These are phyloP conservation scores for Cyphomyrus discorhynchus DNA, from an alignment of 2,113 vertebrate species.

Conservation along the genomic window DNA sequence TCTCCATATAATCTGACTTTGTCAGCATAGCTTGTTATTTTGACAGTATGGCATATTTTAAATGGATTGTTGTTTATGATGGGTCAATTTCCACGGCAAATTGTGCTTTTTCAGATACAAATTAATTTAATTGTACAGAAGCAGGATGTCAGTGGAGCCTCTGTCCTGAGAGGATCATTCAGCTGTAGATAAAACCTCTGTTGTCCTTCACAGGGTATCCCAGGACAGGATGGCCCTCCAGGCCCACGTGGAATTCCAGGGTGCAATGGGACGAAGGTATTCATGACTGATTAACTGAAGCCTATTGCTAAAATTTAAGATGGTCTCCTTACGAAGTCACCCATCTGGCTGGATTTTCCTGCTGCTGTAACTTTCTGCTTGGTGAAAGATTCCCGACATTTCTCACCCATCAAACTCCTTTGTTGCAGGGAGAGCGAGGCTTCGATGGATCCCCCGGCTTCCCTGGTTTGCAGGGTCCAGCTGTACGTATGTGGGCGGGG, in stretches of 20 bases:
- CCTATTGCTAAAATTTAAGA: background rate
- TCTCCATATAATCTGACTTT: background rate
- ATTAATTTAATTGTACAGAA: background rate
- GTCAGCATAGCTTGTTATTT: background rate
- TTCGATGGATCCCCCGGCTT: constrained; percentile 70
- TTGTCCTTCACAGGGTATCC: constrained; percentile 71
- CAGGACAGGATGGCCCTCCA: constrained; percentile 86
- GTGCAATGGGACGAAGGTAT: constrained; percentile 96
- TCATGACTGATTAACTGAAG: background rate
- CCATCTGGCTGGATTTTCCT: background rate
- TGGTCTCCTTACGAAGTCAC: background rate
- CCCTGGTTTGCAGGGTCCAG: constrained; percentile 69
- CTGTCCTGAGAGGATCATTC: background rate
- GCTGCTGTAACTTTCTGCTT: background rate
- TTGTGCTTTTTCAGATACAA: background rate
- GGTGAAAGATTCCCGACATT: background rate
- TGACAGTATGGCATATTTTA: background rate
- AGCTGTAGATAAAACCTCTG: background rate
- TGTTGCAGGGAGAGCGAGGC: constrained; percentile 80
- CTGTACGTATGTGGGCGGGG: constrained; percentile 63
- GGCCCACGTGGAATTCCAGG: constrained; percentile 86
- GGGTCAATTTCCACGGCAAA: background rate
- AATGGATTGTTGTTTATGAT: background rate
- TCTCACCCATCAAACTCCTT: constrained; percentile 24
- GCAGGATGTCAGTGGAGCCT: background rate